These are phyloP conservation scores for Rhinichthys osculus DNA, from an alignment of 2,797 vertebrate species.

Conservation along the genomic window DNA sequence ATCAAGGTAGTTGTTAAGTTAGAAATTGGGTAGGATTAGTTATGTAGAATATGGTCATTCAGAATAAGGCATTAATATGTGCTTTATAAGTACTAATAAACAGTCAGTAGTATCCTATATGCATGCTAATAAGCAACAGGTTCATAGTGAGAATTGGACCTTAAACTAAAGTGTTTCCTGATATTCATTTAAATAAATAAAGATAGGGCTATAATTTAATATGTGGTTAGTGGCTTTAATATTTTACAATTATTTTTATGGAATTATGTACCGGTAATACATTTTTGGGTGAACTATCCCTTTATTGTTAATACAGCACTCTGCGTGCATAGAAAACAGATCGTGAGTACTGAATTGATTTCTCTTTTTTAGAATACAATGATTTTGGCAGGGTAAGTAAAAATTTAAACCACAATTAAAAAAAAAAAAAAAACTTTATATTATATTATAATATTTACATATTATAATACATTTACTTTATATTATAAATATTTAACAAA, in stretches of 20 bases:
- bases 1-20: no score
- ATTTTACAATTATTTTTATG: neutral
- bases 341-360: neutral
- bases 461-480: no score
- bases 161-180: no score
- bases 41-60: neutral
- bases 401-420: no score
- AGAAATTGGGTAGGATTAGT: no score
- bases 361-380: neutral
- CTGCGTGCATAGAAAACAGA: neutral
- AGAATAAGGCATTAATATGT: neutral
- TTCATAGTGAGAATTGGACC: neutral
- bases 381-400: no score
- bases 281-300: no score
- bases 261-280: neutral
- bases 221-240: neutral
- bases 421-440: neutral
- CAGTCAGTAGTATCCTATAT: neutral
- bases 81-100: neutral
- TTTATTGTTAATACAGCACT: no score
- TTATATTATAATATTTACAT: no score
- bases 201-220: neutral
- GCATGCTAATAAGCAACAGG: neutral
- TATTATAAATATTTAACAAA: neutral
- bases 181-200: neutral